phyloP scores from a whole-genome alignment of 2,888 invertebrate genomes.

The Habrosyne pyritoides region DNA sequence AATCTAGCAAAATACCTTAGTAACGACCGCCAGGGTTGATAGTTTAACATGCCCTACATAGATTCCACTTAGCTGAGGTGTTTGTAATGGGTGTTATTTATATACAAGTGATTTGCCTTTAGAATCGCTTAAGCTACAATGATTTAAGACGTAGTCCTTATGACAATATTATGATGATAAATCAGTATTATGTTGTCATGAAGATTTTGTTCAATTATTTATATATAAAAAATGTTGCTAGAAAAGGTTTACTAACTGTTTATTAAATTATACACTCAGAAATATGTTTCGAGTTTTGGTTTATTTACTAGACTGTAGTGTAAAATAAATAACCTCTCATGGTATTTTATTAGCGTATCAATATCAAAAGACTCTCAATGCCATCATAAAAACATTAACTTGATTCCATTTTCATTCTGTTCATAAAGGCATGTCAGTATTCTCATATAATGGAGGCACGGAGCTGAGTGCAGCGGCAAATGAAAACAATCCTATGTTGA shows the following conservation, averaged over 20 bases:
- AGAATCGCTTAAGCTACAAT: not conserved
- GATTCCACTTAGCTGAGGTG: not conserved
- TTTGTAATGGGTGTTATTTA: not conserved
- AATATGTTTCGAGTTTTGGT: too few species aligned
- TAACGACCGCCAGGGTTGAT: not conserved
- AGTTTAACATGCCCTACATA: not conserved
- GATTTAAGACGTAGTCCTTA: not conserved
- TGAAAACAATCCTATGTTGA: slow-evolving; percentile 19
- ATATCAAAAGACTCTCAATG: not conserved
- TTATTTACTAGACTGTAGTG: too few species aligned
- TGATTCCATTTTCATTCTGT: slow-evolving; percentile 2
- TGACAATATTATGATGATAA: too few species aligned
- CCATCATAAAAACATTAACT: not conserved
- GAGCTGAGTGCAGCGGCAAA: slow-evolving; percentile 21
- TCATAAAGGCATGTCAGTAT: slow-evolving; percentile 20
- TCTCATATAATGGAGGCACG: slow-evolving; percentile 21
- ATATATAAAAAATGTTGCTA: too few species aligned
- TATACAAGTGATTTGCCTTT: not conserved
- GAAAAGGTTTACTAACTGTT: too few species aligned
- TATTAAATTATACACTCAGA: too few species aligned
- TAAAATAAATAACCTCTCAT: not conserved
- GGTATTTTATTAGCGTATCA: not conserved
- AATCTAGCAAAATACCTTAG: not conserved
- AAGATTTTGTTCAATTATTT: too few species aligned
- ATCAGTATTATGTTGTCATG: too few species aligned